Percentiles rank a stretch among this genome's conserved stretches.
Conservation (phyloP, 2,113 vertebrate genomes). For the Microtus montanus region DNA sequence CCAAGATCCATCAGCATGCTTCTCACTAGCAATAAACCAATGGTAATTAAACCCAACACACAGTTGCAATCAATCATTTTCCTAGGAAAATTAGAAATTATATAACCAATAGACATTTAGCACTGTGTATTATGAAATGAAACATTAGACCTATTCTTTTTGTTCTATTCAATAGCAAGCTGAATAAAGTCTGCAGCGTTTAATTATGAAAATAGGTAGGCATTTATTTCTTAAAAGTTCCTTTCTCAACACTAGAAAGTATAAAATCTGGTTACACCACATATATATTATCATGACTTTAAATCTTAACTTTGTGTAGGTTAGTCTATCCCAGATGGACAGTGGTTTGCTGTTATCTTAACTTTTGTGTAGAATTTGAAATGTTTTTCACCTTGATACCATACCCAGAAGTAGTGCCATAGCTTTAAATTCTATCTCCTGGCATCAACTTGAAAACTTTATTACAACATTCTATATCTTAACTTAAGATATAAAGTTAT, state of each 20-base stretch:
- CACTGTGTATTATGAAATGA: background rate
- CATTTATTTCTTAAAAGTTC: background rate
- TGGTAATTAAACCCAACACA: background rate
- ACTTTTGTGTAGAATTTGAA: background rate
- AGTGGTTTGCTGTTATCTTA: no score
- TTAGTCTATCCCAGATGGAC: rapidly evolving
- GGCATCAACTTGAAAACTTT: background rate
- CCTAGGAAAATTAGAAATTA: background rate
- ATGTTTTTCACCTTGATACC: background rate
- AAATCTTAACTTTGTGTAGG: background rate
- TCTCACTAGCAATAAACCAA: background rate
- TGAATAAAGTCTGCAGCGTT: background rate
- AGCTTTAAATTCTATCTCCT: background rate
- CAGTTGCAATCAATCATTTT: constrained; percentile 16
- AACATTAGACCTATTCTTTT: background rate
- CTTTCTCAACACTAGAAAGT: background rate
- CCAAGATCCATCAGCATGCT: background rate
- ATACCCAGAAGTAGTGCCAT: background rate
- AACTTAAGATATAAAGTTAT: background rate
- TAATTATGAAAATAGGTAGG: background rate
- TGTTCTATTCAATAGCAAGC: background rate
- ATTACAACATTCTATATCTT: no score
- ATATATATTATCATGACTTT: background rate
- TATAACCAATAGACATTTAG: background rate
- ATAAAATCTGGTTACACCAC: background rate